Conservation (phyloP, 2,888 invertebrate species). For the Frankliniella intonsa region DNA sequence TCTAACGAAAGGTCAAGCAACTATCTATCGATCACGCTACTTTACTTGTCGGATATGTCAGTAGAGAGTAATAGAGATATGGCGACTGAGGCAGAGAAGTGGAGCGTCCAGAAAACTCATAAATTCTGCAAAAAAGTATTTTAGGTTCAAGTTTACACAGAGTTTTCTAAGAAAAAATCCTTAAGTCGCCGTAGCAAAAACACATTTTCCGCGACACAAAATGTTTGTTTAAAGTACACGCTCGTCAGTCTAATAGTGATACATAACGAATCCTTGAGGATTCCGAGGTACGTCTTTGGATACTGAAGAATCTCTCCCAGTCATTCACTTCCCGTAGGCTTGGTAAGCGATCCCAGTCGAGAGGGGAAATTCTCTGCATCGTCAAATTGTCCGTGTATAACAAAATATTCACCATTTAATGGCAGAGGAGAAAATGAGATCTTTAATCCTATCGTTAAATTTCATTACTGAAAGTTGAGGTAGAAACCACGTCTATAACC, state of each 20-base stretch:
- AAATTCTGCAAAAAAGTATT: too few species aligned
- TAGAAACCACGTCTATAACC: constrained; percentile 19
- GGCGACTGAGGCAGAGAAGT: too few species aligned
- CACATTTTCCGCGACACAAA: not conserved
- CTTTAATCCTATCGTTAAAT: constrained; percentile 25
- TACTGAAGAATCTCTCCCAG: constrained; percentile 13
- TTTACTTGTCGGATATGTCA: too few species aligned
- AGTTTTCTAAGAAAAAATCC: not conserved
- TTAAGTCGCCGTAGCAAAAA: not conserved
- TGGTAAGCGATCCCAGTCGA: constrained; percentile 15
- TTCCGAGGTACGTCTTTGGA: constrained; percentile 24
- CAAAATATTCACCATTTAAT: constrained; percentile 10
- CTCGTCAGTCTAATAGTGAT: constrained; percentile 20
- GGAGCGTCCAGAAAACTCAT: too few species aligned
- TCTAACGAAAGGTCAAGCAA: too few species aligned
- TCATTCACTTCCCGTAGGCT: constrained; percentile 22
- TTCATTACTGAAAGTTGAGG: constrained; percentile 14
- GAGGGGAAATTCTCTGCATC: constrained; percentile 14
- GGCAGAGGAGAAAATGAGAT: constrained; percentile 25
- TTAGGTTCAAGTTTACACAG: too few species aligned
- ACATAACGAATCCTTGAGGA: not conserved
- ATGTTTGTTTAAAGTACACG: constrained; percentile 17
- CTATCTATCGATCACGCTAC: too few species aligned
- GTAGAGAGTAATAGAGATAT: too few species aligned
- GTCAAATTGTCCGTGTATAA: not conserved